Evolutionary conservation across 2,888 invertebrate genomes (phyloP).

Genomic region (Corythucha ciliata): DNA sequence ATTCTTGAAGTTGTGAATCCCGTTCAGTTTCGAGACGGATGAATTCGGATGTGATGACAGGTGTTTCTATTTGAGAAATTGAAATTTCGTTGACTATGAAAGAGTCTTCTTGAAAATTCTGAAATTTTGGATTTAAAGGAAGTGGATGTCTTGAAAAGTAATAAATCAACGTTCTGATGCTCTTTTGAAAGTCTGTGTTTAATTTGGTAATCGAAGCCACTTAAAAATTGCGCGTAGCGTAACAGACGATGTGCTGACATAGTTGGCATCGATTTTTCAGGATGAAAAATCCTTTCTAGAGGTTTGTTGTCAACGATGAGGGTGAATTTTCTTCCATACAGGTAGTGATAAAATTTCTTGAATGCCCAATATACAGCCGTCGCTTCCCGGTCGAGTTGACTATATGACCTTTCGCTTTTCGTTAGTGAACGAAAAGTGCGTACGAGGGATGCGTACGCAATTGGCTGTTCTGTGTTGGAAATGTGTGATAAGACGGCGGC

Average conservation of each 20-base stretch:
- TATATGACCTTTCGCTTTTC: not conserved
- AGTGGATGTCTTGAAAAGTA: no score
- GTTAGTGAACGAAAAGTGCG: slow-evolving; percentile 1
- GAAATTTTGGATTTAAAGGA: no score
- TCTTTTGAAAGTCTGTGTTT: slow-evolving; percentile 4
- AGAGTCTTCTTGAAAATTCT: no score
- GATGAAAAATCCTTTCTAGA: slow-evolving; percentile 17
- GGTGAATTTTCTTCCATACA: slow-evolving; percentile 22
- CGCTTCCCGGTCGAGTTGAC: slow-evolving; percentile 20
- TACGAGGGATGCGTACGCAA: slow-evolving; percentile 1
- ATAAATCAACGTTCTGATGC: slow-evolving; percentile 19
- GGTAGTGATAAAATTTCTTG: slow-evolving; percentile 13
- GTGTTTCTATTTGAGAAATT: no score
- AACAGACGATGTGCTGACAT: slow-evolving; percentile 11
- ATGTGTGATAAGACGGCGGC: slow-evolving; percentile 11
- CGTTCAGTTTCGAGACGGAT: no score
- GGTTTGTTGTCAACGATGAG: slow-evolving; percentile 25
- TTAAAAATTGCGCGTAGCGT: slow-evolving; percentile 14
- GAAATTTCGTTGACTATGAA: no score
- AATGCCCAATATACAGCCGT: slow-evolving; percentile 21
- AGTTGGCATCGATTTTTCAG: slow-evolving; percentile 14
- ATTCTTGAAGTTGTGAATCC: no score
- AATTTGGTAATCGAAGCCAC: slow-evolving; percentile 14
- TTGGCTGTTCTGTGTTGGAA: slow-evolving; percentile 12
- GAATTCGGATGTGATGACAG: no score